A percentile compares a stretch with the other conserved stretches of the same genome.
Evolutionary conservation across 2,113 vertebrate species (phyloP).

Genomic region (Coreoperca whiteheadi): DNA sequence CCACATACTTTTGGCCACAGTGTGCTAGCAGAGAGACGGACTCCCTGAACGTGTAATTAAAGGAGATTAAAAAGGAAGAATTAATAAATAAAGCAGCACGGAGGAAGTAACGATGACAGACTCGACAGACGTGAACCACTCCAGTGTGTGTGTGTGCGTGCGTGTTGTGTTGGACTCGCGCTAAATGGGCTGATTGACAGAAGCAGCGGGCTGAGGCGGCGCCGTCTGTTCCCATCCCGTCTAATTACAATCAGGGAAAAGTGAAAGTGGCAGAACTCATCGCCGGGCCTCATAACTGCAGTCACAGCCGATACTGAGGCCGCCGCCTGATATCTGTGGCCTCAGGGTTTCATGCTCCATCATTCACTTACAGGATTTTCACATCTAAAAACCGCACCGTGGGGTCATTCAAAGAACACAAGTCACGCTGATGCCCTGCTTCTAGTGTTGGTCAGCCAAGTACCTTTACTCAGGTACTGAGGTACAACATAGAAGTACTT

Average conservation of each 20-base stretch:
- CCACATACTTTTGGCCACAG: background rate
- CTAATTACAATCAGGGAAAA: slow-evolving; percentile 80
- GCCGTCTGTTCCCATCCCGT: slow-evolving; percentile 80
- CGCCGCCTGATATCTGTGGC: no score
- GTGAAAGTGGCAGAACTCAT: slow-evolving; percentile 65
- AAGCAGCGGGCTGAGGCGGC: slow-evolving; percentile 70
- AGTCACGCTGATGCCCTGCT: no score
- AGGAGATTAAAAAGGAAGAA: background rate
- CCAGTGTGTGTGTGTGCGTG: background rate
- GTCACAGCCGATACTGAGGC: background rate
- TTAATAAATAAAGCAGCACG: background rate
- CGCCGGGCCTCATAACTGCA: background rate
- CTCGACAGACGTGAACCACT: background rate
- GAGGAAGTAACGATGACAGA: background rate
- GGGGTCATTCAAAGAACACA: no score
- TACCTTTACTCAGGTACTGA: no score
- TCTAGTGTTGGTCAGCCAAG: no score
- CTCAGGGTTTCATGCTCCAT: background rate
- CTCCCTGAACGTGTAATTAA: background rate
- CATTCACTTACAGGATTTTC: background rate
- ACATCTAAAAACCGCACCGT: background rate
- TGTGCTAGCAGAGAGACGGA: background rate
- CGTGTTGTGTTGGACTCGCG: slow-evolving; percentile 24
- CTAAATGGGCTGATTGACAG: slow-evolving; percentile 82
- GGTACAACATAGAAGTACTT: no score